Base-by-base conservation (phyloP, 2,888 invertebrate species). In the Achlya flavicornis region DNA sequence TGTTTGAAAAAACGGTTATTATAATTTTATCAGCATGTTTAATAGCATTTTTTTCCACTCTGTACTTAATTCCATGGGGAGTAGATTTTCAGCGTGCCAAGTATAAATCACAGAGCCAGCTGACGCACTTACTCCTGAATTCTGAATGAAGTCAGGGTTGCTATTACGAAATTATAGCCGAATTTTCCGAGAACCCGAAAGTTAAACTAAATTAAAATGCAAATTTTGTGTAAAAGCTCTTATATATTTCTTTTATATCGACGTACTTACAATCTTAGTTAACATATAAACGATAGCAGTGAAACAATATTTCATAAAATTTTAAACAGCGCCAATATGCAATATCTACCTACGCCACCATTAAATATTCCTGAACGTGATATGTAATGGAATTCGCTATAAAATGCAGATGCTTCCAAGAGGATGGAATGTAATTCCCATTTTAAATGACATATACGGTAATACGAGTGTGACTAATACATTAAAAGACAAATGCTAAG, bases 91-190 rank as follows among this genome's bases (percentile, higher is more conserved):
- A 60, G 79, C 85, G 85, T 84, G 75, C 78, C 77, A 77, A 80
- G 83, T 78, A 90, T 90, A 90, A 90, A 90, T 90, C 89, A 89
- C 82, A 66, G 78, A 67, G 77, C 83, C 86, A 89, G 88, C 84
- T 86, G 88, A 86, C 88, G 90, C 83, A 71, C 76, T 76, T 78
- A 82, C 85, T 80, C 75, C 84, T 83, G 89, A 91, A 90, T 91
- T 86, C 83, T 86, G 84, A 81, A 89, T 88, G 84, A 87, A 76
- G 72, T 72, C 74, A 73, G 76, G 73, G 74, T 73, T 74, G 75
- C 70, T 73, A 68, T 76, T 74, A 77, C 74, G 73, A 78, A 80
- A 76, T 76, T 80, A 69, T 75, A 78, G 78, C 77, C 78, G 76
- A 75, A 70, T 72, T 76, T 74, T 46, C n/a, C 43, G 62, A 57